These are phyloP conservation scores for Limosa lapponica DNA, from an alignment of 2,797 vertebrate genomes.

Conservation along the genomic window DNA sequence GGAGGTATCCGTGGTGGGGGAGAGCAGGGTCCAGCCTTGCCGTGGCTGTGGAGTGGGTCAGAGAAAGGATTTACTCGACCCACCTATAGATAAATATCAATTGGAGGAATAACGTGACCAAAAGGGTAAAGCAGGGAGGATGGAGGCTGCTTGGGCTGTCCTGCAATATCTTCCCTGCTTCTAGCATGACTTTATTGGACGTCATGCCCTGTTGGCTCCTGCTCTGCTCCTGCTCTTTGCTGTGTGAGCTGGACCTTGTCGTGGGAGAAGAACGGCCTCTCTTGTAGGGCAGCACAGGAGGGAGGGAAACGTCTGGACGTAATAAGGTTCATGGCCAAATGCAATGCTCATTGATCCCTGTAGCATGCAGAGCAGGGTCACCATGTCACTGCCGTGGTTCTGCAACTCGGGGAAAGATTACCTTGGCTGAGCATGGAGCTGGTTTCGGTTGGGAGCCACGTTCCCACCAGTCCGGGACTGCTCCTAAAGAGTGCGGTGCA, in stretches of 20 bases:
- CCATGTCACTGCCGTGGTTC: not conserved
- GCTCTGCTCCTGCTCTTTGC: not conserved
- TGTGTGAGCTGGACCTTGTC: not conserved
- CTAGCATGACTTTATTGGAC: no score
- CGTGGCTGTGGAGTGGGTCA: not conserved
- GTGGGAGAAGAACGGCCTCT: not conserved
- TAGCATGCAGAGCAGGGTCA: not conserved
- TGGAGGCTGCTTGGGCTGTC: not conserved
- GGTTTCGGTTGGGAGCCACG: fast-evolving
- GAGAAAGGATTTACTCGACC: not conserved
- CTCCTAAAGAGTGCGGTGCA: not conserved
- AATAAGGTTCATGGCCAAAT: not conserved
- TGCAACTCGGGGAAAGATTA: not conserved
- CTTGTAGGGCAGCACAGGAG: not conserved
- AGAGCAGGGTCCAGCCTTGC: not conserved
- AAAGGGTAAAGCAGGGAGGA: not conserved
- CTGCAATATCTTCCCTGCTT: not conserved
- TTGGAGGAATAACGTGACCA: not conserved
- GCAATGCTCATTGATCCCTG: not conserved
- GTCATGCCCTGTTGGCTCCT: not conserved
- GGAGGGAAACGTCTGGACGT: not conserved
- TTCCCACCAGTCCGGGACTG: not conserved
- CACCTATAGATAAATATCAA: not conserved
- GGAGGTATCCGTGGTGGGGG: not conserved
- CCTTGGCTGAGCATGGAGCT: not conserved